Conservation (phyloP, 2,888 invertebrate species). For the Sepioteuthis lessoniana region DNA sequence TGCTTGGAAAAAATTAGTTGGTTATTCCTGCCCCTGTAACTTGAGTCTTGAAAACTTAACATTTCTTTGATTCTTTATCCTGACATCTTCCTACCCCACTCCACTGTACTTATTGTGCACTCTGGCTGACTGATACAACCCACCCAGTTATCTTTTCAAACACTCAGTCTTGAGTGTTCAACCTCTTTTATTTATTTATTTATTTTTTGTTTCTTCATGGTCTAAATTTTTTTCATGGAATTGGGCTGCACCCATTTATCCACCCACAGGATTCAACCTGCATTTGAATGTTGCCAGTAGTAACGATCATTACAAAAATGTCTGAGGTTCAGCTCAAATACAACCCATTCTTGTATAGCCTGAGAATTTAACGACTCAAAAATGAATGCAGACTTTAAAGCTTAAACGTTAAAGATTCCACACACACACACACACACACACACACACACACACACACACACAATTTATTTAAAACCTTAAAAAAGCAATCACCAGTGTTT, state of each 20-base stretch:
- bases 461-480: too few relatives aligned
- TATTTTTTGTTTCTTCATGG: too few relatives aligned
- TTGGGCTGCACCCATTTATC: not conserved
- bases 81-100: not conserved
- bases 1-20: not conserved
- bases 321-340: not conserved
- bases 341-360: too few relatives aligned
- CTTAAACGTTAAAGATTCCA: too few relatives aligned
- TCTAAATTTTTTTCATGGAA: not conserved
- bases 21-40: not conserved
- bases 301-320: not conserved
- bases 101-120: not conserved
- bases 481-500: too few relatives aligned
- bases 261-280: conserved; percentile 33
- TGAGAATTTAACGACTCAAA: not conserved
- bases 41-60: not conserved
- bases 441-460: too few relatives aligned
- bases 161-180: not conserved
- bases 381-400: not conserved
- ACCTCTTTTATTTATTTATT: not conserved
- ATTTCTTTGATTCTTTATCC: not conserved
- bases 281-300: not conserved
- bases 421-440: too few relatives aligned
- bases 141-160: not conserved
- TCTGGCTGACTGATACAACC: not conserved